Base-by-base conservation (phyloP, 1,140 invertebrate genomes). In the Brevipalpus yothersi region DNA sequence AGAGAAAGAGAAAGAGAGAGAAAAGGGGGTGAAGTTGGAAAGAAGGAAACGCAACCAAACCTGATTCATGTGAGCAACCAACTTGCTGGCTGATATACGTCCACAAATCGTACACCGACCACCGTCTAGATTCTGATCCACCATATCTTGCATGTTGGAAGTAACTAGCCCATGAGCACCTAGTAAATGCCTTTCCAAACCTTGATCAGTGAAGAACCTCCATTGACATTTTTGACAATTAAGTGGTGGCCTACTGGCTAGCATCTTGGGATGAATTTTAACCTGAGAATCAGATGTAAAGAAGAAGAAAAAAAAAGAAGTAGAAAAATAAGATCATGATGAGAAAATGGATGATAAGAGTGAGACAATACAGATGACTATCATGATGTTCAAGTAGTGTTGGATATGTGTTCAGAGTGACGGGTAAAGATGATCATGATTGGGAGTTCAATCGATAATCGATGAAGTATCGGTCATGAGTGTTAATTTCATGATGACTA, bases 191-290 rank as follows among this genome's bases (percentile, higher is more conserved):
- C 89, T 75, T 72, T 94, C 89, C 41, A 92, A 71, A 19, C 89
- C 89, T 76, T 90, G 81, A 73, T 83, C 82, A 41, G 82, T 83
- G 68, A 83, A 83, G 70, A 83, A 83, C 58, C 82, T 71, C 71
- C 89, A 91, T 72, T 92, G 85, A 77, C 90, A 94, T 70, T 93
- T 91, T 70, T 91, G 87, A 71, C 89, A 94, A 70, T 92, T 93
- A 58, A 94, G 74, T 41, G 89, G 89, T 61, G 89, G 87, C 72
- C 86, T 76, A 72, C 88, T 90, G 68, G 89, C 86, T 62, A 91
- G 88, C 87, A 91, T 91, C 73, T 91, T 91, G 62, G 86, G 87
- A 75, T 91, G 87, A 67, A 91, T 91, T 73, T 91, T 91, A 57
- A 91, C 86, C 59, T 64, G 10, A 45, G 19, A 59, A 42, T 19